Percentiles rank a stretch among this genome's conserved stretches.
These are phyloP conservation scores for Pristionchus japonicus DNA, from an alignment of 2,888 invertebrate species.

Conservation along the genomic window DNA sequence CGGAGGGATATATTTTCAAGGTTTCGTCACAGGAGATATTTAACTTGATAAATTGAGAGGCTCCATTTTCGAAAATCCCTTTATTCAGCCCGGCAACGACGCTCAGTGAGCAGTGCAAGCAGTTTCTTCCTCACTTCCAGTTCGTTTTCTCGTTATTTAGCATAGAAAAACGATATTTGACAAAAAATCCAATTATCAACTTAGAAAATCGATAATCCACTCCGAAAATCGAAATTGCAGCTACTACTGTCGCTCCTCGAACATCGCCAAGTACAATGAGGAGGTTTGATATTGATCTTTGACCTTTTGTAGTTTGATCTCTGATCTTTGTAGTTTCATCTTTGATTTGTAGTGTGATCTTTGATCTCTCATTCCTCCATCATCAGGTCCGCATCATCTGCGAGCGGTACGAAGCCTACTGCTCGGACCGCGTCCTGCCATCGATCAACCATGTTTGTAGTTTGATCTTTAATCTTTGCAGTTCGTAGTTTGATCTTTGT, in stretches of 20 bases:
- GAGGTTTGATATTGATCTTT: slow-evolving; percentile 48
- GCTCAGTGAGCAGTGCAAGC: slow-evolving; percentile 65
- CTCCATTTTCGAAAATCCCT: slow-evolving; percentile 57
- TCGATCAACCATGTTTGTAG: slow-evolving; percentile 60
- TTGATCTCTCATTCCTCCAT: neutral
- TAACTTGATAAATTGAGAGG: slow-evolving; percentile 45
- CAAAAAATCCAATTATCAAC: neutral
- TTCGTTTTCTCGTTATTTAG: slow-evolving; percentile 24
- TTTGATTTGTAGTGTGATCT: no score
- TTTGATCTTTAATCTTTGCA: neutral
- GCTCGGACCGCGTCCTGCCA: slow-evolving; percentile 66
- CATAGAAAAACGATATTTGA: neutral
- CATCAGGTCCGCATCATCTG: slow-evolving; percentile 65
- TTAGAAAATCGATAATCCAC: neutral
- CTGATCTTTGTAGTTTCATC: slow-evolving; percentile 23
- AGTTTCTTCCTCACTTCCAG: slow-evolving; percentile 66
- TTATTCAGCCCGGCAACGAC: slow-evolving; percentile 59
- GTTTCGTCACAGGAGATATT: no score
- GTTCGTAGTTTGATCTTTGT: neutral
- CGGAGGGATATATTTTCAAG: no score
- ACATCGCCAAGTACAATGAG: slow-evolving; percentile 70
- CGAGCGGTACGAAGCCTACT: slow-evolving; percentile 66
- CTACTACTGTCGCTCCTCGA: slow-evolving; percentile 68
- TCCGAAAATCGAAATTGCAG: slow-evolving; percentile 27
- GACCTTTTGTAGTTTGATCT: neutral